Conservation (phyloP, 2,888 invertebrate species). For the Fragum sueziense region DNA sequence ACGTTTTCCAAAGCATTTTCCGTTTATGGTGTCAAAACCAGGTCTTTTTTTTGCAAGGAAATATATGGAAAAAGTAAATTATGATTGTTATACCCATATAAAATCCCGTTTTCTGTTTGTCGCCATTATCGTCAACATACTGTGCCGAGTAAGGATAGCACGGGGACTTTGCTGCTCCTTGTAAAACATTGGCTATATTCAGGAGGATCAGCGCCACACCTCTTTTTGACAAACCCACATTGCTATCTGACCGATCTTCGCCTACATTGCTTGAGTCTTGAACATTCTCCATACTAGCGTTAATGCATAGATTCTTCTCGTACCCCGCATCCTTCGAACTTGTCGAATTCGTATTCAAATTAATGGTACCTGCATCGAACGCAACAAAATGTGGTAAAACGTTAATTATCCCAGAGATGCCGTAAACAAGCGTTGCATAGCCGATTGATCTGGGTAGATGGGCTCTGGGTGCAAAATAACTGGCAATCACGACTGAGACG, state of each 20-base stretch:
- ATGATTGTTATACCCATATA: slow-evolving; percentile 63
- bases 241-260: neutral
- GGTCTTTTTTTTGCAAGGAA: too few species aligned
- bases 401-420: slow-evolving; percentile 41
- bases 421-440: slow-evolving; percentile 40
- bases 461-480: slow-evolving; percentile 45
- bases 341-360: neutral
- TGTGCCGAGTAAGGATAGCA: slow-evolving; percentile 61
- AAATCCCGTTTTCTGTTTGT: slow-evolving; percentile 60
- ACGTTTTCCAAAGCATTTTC: too few species aligned
- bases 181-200: slow-evolving; percentile 49
- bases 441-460: slow-evolving; percentile 49
- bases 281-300: neutral
- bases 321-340: neutral
- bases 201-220: slow-evolving; percentile 49
- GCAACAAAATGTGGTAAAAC: slow-evolving; percentile 59
- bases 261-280: neutral
- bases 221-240: slow-evolving; percentile 25
- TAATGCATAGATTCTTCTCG: neutral
- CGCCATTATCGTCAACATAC: slow-evolving; percentile 60
- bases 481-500: slow-evolving; percentile 28
- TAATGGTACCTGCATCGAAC: slow-evolving; percentile 17
- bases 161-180: slow-evolving; percentile 58
- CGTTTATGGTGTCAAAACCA: too few species aligned
- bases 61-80: too few species aligned